A percentile compares a stretch with the other conserved stretches of the same genome.
Evolutionary conservation across 92 coral and sea anemone species (phyloP).

Genomic region (Epizoanthus scotinus): DNA sequence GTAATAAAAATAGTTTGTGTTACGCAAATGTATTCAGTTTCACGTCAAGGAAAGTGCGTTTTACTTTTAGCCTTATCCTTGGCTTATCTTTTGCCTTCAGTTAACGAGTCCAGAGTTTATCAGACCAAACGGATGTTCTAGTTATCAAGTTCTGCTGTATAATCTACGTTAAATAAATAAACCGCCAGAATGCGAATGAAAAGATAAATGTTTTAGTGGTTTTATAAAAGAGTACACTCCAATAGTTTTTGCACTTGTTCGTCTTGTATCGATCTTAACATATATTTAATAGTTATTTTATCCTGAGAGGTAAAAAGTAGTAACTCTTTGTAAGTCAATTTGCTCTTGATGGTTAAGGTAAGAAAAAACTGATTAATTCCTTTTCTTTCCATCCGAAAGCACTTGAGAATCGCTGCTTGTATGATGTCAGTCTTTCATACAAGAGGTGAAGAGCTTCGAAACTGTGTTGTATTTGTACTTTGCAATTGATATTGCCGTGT

Average conservation of each 20-base stretch:
- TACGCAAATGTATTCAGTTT: no score
- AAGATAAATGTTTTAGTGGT: conserved; percentile 33
- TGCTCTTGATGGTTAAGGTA: background rate
- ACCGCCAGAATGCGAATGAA: background rate
- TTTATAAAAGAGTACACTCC: conserved; percentile 19
- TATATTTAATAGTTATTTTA: conserved; percentile 4
- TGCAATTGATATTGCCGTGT: conserved; percentile 12
- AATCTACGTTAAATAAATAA: conserved; percentile 33
- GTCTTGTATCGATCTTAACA: conserved; percentile 7
- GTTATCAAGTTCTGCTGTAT: no score
- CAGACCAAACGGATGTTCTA: no score
- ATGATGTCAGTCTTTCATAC: conserved; percentile 10
- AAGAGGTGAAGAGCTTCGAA: conserved; percentile 14
- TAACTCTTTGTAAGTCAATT: conserved; percentile 1
- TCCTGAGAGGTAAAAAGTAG: background rate
- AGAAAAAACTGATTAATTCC: background rate
- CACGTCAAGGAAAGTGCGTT: no score
- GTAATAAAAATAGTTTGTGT: no score
- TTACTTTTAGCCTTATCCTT: no score
- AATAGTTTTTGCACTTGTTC: conserved; percentile 11
- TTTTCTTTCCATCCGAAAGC: conserved; percentile 29
- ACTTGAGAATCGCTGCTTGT: conserved; percentile 11
- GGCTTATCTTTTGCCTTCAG: no score
- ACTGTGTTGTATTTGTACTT: conserved; percentile 5
- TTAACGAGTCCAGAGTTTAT: no score